Base-by-base conservation (phyloP, 2,113 vertebrate genomes). In the Phyllostomus hastatus region DNA sequence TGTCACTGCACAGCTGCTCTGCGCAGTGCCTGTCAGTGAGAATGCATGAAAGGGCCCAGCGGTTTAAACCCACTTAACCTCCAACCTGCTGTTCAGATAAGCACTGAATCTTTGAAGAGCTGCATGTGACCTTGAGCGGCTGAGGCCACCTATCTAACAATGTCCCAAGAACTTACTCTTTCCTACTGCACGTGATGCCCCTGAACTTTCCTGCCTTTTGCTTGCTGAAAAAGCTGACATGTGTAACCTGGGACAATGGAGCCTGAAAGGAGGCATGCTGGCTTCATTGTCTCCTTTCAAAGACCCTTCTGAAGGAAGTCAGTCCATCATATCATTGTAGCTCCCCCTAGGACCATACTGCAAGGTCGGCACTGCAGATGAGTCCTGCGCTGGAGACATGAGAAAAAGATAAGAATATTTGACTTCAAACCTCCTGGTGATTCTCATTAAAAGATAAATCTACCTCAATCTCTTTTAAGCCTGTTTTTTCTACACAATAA, bases 381-480 rank as follows among this genome's bases (percentile, higher is more conserved):
- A 75, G 76, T 26, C 43, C 1, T 43, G 41, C 26, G 8, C 17
- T 35, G 19, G 50, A 91, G 96, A 79, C 57, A 12, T 7, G 26
- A 91, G 70, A 48, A 90, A 96, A 95, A 98, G 97, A 95, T 64
- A 93, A 93, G 66, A 93, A 95, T 64, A 93, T 95, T 96, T 93
- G 82, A 90, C 87, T 96, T 95, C 35, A 95, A 87, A 81, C 85
- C 89, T 90, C 97, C 76, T 4, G 5, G 89, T 1, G 61, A 96
- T 93, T 97, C 97, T 97, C 93, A 97, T 96, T 97, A 96, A 96
- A 97, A 95, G 96, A 97, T 96, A 91, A 94, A 96, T 97, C 89
- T 92, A 85, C 87, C 81, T 88, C 66, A 92, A 64, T 96, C 91
- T 96, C 84, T 96, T 97, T 96, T 87, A 28, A 96, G 89, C 26